Conservation (phyloP, 2,797 vertebrate genomes). For the Anniella stebbinsi region DNA sequence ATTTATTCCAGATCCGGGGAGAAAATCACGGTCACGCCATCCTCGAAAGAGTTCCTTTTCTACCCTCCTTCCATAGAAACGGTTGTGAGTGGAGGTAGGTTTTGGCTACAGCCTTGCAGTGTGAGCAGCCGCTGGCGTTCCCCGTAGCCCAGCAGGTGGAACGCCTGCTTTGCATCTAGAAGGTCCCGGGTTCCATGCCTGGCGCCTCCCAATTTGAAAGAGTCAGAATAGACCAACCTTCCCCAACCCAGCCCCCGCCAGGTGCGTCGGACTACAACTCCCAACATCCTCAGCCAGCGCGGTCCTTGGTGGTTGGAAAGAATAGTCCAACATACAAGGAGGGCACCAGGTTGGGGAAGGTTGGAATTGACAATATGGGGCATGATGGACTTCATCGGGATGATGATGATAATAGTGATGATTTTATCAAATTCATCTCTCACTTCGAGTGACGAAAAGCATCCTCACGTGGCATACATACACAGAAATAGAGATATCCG, state of each 20-base stretch:
- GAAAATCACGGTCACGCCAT: slow-evolving; percentile 94
- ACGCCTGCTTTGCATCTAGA: neutral
- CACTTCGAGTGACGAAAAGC: too few species aligned
- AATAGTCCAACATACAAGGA: neutral
- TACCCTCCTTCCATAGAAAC: slow-evolving; percentile 95
- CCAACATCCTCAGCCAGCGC: neutral
- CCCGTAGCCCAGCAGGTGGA: too few species aligned
- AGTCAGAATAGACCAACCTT: neutral
- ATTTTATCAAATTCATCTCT: too few species aligned
- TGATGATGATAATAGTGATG: too few species aligned
- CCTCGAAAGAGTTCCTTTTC: slow-evolving; percentile 96
- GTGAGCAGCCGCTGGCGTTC: too few species aligned
- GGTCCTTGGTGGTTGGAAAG: neutral
- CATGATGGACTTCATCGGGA: too few species aligned
- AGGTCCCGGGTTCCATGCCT: neutral
- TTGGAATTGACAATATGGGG: neutral
- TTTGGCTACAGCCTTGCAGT: neutral
- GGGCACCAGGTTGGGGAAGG: neutral
- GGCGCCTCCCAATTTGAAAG: neutral
- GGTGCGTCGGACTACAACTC: neutral
- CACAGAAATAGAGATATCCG: too few species aligned
- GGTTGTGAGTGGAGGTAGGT: slow-evolving; percentile 91
- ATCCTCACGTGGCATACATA: too few species aligned
- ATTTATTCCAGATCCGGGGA: slow-evolving; percentile 90
- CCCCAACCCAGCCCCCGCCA: neutral